Percentiles rank a stretch among this genome's conserved stretches.
Conservation (phyloP, 2,888 invertebrate species). For the Limnephilus lunatus region DNA sequence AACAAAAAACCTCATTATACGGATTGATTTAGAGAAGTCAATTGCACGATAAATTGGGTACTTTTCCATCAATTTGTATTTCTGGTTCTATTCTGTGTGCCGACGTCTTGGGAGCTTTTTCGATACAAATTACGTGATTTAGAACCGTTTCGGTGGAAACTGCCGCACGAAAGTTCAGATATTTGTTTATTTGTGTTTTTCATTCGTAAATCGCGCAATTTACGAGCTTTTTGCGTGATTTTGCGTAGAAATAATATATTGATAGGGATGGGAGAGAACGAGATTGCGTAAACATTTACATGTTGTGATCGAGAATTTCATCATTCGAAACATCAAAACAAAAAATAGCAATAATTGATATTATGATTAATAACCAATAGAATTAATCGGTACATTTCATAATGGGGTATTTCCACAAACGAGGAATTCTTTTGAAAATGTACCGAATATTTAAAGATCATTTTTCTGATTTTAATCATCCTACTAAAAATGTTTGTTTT, state of each 20-base stretch:
- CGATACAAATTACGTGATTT: neutral
- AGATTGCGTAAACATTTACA: neutral
- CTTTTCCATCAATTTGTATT: neutral
- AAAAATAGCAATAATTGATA: neutral
- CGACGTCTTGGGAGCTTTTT: neutral
- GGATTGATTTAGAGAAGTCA: neutral
- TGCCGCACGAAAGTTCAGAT: neutral
- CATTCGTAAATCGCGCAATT: neutral
- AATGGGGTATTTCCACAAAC: too few species aligned
- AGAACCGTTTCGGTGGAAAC: neutral
- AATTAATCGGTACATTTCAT: too few species aligned
- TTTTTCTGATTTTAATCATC: too few species aligned
- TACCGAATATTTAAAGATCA: too few species aligned
- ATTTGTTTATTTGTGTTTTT: neutral
- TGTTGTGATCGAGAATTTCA: neutral
- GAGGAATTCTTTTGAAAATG: too few species aligned
- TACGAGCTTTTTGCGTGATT: neutral
- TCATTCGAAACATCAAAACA: neutral
- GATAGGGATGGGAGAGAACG: neutral
- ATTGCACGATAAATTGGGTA: neutral
- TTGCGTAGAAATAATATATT: neutral
- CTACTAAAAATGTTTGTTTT: too few species aligned
- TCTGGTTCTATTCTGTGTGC: neutral
- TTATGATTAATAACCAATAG: neutral
- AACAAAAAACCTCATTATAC: neutral